These are phyloP conservation scores for Oryzias javanicus DNA, from an alignment of 2,113 vertebrate genomes.

Conservation along the genomic window DNA sequence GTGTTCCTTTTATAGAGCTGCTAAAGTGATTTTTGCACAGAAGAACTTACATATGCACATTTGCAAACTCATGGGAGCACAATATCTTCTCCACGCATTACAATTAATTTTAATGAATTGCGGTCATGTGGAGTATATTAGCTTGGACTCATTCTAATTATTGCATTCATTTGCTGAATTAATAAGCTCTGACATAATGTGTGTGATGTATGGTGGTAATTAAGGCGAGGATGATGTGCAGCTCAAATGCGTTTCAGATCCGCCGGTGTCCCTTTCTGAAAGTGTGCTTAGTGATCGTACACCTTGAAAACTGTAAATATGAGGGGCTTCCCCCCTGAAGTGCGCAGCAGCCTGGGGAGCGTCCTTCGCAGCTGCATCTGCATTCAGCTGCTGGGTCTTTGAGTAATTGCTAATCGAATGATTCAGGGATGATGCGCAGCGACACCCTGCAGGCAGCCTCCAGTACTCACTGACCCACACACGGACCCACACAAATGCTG, in stretches of 20 bases:
- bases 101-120: conserved; percentile 20
- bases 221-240: conserved; percentile 1
- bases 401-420: conserved; percentile 33
- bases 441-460: conserved; percentile 39
- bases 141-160: conserved; percentile 29
- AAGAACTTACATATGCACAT: conserved; percentile 47
- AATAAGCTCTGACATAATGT: conserved; percentile 34
- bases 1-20: background rate
- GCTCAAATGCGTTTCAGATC: conserved; percentile 9
- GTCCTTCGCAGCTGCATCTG: conserved; percentile 24
- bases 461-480: no score
- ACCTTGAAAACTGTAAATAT: background rate
- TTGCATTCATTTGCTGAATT: conserved; percentile 25
- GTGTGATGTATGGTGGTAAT: conserved; percentile 14
- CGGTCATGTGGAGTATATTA: conserved; percentile 18
- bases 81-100: conserved; percentile 8
- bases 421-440: conserved; percentile 38
- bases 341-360: background rate
- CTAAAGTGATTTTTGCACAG: conserved; percentile 15
- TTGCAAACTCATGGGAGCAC: conserved; percentile 41
- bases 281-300: background rate
- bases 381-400: conserved; percentile 26
- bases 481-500: conserved; percentile 36
- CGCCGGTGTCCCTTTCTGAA: background rate
- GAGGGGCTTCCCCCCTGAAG: conserved; percentile 4